Base-by-base conservation (phyloP, 1,140 invertebrate species). In the Caenorhabditis tropicalis region DNA sequence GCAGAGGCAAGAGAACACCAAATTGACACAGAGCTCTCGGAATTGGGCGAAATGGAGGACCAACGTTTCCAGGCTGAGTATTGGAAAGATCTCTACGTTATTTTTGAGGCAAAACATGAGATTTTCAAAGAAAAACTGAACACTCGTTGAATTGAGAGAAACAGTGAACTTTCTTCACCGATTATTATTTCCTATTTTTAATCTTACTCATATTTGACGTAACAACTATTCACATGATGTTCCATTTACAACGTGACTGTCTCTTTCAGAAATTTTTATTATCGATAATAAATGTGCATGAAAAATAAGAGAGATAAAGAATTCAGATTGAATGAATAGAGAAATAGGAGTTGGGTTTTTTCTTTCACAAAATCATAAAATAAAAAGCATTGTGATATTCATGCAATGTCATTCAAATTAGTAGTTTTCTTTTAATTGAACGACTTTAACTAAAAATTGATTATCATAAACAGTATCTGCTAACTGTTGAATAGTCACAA, bases 11-110 rank as follows among this genome's bases (percentile, higher is more conserved):
- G 31, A 51, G 51, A 53, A 15, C 46, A 53, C 10, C 15, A 31
- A 39, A 51, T 51, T 2, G 79, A 81, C 21, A 9, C 27, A 31
- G 46, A 33, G 21, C n/a, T 81, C 0, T 46, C 29, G 4, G 79
- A 53, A 51, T n/a, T 81, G 46, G 51, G 79, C 12, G 51, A 56
- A n/a, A 1, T 81, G 19, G 79, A 51, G n/a, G 48, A 81, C 15
- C 12, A 31, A 2, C 79, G 51, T n/a, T n/a, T 39, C 21, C 51
- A 53, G 33, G 21, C 46, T 4, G 79, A 81, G 39, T 1, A 33
- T 31, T 56, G 48, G 79, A 53, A 81, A n/a, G 79, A 39, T 7
- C 10, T 74, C 5, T 15, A 19, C 36, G 16, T n/a, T 10, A 74
- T 74, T 21, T 74, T 74, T 10, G 65, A 74, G 21, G 9, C 29